A percentile compares a stretch with the other conserved stretches of the same genome.
Conservation (phyloP, 2,113 vertebrate genomes). For the Salvator merianae region DNA sequence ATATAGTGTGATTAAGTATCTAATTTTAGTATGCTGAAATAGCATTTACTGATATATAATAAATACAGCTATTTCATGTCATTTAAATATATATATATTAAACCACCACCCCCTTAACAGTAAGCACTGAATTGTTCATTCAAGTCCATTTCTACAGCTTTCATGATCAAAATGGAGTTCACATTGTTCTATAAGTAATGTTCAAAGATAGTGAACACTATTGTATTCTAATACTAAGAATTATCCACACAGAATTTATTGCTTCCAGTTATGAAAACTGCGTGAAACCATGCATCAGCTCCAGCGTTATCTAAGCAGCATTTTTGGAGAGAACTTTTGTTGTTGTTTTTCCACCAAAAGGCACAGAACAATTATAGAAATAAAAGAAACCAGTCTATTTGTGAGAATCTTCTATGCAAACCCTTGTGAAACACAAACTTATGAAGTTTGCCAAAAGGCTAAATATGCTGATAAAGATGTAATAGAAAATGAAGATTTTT, state of each 20-base stretch:
- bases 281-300: constrained; percentile 62
- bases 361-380: background rate
- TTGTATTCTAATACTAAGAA: constrained; percentile 3
- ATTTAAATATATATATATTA: constrained; percentile 16
- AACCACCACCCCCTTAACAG: background rate
- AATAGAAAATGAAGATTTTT: background rate
- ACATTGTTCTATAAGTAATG: constrained; percentile 9
- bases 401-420: background rate
- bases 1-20: background rate
- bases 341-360: no score
- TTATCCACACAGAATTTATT: background rate
- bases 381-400: background rate
- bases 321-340: background rate
- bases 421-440: background rate
- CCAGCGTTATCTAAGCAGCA: constrained; percentile 46
- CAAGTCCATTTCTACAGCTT: background rate
- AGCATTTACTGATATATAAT: background rate
- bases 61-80: constrained; percentile 4
- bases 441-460: background rate
- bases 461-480: background rate
- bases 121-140: background rate
- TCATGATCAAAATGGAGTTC: background rate
- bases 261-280: constrained; percentile 25
- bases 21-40: constrained; percentile 4
- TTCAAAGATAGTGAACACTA: constrained; percentile 16